Conservation (phyloP, 2,888 invertebrate species). For the Halictus ligatus region DNA sequence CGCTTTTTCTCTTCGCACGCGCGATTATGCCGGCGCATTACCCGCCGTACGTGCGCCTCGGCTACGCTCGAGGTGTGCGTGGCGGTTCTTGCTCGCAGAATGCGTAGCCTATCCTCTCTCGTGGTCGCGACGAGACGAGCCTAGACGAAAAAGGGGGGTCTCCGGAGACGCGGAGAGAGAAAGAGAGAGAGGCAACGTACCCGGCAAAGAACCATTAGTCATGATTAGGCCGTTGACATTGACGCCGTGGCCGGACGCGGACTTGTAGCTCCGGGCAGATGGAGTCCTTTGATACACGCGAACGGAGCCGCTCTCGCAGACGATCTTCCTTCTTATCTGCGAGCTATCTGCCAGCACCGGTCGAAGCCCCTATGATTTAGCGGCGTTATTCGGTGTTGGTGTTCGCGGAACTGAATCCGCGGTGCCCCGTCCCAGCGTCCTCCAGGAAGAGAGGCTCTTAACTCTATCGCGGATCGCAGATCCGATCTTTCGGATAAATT, state of each 20-base stretch:
- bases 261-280: slow-evolving; percentile 67
- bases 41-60: slow-evolving; percentile 56
- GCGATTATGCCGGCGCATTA: slow-evolving; percentile 69
- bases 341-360: slow-evolving; percentile 64
- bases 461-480: slow-evolving; percentile 38
- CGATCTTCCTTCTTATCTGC: slow-evolving; percentile 70
- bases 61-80: slow-evolving; percentile 44
- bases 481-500: slow-evolving; percentile 44
- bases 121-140: slow-evolving; percentile 9
- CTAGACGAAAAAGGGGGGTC: not conserved
- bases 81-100: slow-evolving; percentile 44
- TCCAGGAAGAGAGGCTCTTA: slow-evolving; percentile 28
- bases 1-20: slow-evolving; percentile 60
- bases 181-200: slow-evolving; percentile 19
- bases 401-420: slow-evolving; percentile 58
- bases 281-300: slow-evolving; percentile 74
- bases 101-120: slow-evolving; percentile 22
- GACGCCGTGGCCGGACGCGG: slow-evolving; percentile 71
- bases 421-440: not conserved
- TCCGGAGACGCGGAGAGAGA: slow-evolving; percentile 18
- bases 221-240: slow-evolving; percentile 78
- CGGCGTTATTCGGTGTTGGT: slow-evolving; percentile 57
- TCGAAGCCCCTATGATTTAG: slow-evolving; percentile 71
- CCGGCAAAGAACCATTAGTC: slow-evolving; percentile 74
- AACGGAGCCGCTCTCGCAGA: slow-evolving; percentile 57